Evolutionary conservation across 1,140 invertebrate genomes (phyloP).

Genomic region (Elymnias hypermnestra): DNA sequence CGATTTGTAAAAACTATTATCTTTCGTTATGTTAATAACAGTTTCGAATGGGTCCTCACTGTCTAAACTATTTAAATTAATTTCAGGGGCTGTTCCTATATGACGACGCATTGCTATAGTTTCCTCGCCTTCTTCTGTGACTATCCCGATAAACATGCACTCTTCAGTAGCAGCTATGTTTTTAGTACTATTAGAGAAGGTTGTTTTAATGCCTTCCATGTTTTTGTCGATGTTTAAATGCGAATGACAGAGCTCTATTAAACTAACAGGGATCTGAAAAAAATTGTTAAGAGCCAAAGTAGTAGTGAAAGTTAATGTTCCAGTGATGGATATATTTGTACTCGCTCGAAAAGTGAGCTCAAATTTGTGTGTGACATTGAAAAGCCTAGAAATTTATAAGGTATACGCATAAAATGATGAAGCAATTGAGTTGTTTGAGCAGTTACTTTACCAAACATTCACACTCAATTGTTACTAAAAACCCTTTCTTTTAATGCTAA

Average conservation of each 20-base stretch:
- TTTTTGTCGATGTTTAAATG: neutral
- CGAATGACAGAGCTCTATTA: conserved; percentile 39
- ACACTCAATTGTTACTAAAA: no score
- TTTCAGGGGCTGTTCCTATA: conserved; percentile 38
- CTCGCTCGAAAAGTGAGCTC: no score
- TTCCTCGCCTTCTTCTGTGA: conserved; percentile 42
- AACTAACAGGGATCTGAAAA: conserved; percentile 51
- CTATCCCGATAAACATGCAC: conserved; percentile 41
- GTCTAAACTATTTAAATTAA: conserved; percentile 21
- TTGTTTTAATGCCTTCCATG: neutral
- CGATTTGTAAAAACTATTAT: conserved; percentile 23
- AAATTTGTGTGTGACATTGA: no score
- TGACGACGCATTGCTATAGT: conserved; percentile 41
- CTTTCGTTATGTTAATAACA: conserved; percentile 34
- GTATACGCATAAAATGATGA: no score
- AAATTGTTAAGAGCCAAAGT: no score
- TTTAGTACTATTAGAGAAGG: neutral
- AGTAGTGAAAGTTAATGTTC: no score
- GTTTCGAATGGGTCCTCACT: conserved; percentile 27
- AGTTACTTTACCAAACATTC: no score
- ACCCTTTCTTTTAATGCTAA: no score
- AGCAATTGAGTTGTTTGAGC: no score
- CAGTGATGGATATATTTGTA: no score
- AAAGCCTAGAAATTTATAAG: no score
- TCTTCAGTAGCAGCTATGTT: conserved; percentile 40